These are phyloP conservation scores for Phenganax stokvisi DNA, from an alignment of 92 coral and sea anemone species.

Conservation along the genomic window DNA sequence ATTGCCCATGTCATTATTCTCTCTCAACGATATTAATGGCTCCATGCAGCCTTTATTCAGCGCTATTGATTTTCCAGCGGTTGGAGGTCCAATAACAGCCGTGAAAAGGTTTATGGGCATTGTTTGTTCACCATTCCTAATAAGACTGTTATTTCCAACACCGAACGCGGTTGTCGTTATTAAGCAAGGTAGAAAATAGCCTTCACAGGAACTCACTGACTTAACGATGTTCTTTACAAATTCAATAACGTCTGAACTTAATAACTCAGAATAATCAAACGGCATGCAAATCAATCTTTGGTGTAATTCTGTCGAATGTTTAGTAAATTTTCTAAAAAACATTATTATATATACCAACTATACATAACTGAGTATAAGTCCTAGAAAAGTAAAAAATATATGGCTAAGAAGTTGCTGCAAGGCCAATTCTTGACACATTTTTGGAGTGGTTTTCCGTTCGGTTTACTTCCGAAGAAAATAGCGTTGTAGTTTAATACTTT, in stretches of 20 bases:
- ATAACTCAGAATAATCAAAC: slow-evolving; percentile 15
- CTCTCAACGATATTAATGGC: not conserved
- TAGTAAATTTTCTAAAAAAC: too few relatives aligned
- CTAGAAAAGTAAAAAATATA: too few relatives aligned
- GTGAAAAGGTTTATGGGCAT: not conserved
- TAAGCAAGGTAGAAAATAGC: slow-evolving; percentile 45
- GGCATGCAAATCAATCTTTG: slow-evolving; percentile 41
- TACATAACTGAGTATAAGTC: too few relatives aligned
- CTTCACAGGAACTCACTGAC: slow-evolving; percentile 40
- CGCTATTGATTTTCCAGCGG: not conserved
- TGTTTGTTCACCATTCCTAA: not conserved
- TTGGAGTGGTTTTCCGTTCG: too few relatives aligned
- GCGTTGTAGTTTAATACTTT: too few relatives aligned
- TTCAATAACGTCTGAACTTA: slow-evolving; percentile 23
- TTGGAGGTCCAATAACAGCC: too few relatives aligned
- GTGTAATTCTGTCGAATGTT: slow-evolving; percentile 40
- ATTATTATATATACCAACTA: too few relatives aligned
- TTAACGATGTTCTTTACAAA: slow-evolving; percentile 30
- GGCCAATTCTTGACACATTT: too few relatives aligned
- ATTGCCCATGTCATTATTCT: not conserved
- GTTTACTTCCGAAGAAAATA: too few relatives aligned
- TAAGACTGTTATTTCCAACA: slow-evolving; percentile 29
- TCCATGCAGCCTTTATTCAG: slow-evolving; percentile 10
- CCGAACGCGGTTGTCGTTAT: slow-evolving; percentile 43
- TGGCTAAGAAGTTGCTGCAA: too few relatives aligned